Evolutionary conservation across 2,888 invertebrate species (phyloP).

Genomic region (Eilema griseolum): DNA sequence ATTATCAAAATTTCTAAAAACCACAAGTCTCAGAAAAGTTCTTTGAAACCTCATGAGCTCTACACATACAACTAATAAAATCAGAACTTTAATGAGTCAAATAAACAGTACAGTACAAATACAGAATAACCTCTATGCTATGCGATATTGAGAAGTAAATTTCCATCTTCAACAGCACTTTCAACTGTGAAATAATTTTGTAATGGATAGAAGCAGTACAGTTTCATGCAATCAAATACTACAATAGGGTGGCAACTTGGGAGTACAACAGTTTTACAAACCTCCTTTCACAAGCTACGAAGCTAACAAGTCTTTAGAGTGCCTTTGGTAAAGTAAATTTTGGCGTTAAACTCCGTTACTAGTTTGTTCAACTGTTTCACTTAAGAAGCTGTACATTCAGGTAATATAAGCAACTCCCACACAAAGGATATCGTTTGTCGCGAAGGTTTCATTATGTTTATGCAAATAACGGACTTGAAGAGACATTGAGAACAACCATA

Average conservation of each 20-base stretch:
- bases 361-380: not conserved
- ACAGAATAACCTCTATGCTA: not conserved
- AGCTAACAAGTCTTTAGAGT: conserved; percentile 21
- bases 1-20: too few species aligned
- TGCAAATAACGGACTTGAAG: not conserved
- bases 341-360: not conserved
- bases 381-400: not conserved
- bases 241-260: conserved; percentile 22
- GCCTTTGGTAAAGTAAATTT: conserved; percentile 15
- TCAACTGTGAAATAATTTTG: conserved; percentile 10
- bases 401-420: not conserved
- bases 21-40: not conserved
- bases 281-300: conserved; percentile 18
- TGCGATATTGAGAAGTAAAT: not conserved
- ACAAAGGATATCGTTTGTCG: not conserved
- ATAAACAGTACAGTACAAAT: not conserved
- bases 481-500: too few species aligned
- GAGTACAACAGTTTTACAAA: conserved; percentile 26
- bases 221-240: conserved; percentile 36
- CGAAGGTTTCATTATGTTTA: not conserved
- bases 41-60: not conserved
- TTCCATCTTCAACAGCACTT: not conserved
- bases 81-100: not conserved
- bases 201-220: conserved; percentile 17
- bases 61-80: not conserved